Evolutionary conservation across 2,113 vertebrate genomes (phyloP), one percentile per base, ranked within the genome.

Genomic region (Daphoenositta chrysoptera): DNA sequence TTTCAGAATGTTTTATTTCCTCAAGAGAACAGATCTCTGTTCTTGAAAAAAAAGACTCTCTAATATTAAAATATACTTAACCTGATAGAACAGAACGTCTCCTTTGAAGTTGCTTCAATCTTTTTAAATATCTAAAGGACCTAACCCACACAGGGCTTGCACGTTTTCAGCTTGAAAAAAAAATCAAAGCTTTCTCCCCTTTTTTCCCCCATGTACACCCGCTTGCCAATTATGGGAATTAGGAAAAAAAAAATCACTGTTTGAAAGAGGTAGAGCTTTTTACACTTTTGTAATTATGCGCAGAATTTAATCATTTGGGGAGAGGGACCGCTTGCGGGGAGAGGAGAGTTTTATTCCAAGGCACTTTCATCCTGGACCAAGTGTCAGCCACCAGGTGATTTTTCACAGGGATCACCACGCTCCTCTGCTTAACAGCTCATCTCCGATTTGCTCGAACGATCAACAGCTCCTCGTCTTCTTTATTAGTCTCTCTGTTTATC

Each of bases 81-180:
- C 96, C 93, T 94, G 93, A 93, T 96, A 94, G 94, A 96, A 96
- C 94, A 97, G 93, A 97, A 92, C 23, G 11, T 92, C 94, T 96
- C 94, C 96, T 96, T 95, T 97, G 96, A 96, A 95, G 94, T 96
- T 92, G 85, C 72, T 96, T 97, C 94, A 96, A 93, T 95, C 93
- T 95, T 95, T 96, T 96, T 94, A 96, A 96, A 89, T 96, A 96
- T 97, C 95, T 97, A 90, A 96, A 95, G 93, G 90, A 95, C 88
- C 93, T 91, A 96, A 94, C 60, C 68, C 96, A 95, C 94, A 96
- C 92, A 97, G 92, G 90, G 85, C 92, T 94, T 92, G 83, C 83
- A 94, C 88, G 45, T 93, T 95, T 93, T 93, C 88, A 93, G 76
- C 44, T 73, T 88, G 72, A 82, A 94, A 86, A 93, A 86, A 94